Evolutionary conservation across 2,888 invertebrate genomes (phyloP).

Genomic region (Papilio elwesi): DNA sequence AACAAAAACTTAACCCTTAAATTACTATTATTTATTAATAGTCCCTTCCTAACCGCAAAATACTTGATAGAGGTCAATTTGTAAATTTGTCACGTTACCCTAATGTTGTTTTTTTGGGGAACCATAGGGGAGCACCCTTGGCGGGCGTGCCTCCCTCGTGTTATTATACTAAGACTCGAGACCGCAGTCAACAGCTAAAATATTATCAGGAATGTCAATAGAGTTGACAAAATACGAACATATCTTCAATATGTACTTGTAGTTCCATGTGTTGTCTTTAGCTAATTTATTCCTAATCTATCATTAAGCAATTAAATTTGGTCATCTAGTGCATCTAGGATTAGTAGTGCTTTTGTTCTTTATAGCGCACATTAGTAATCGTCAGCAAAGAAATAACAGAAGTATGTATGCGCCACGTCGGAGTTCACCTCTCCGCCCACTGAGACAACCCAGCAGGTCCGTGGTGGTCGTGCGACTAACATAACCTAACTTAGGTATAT

Average conservation of each 20-base stretch:
- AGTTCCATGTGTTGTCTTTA: too few relatives aligned
- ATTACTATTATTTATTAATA: neutral
- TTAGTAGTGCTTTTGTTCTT: too few relatives aligned
- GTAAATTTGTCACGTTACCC: conserved; percentile 37
- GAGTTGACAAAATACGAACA: neutral
- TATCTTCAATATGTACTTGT: neutral
- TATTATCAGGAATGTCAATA: neutral
- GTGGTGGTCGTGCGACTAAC: too few relatives aligned
- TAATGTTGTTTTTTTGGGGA: conserved; percentile 24
- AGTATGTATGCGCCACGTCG: too few relatives aligned
- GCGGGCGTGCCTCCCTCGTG: conserved; percentile 1
- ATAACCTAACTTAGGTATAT: too few relatives aligned
- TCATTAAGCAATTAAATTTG: too few relatives aligned
- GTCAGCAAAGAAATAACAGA: too few relatives aligned
- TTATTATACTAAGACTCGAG: conserved; percentile 14
- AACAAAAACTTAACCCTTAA: neutral
- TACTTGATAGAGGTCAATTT: conserved; percentile 32
- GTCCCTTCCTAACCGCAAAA: conserved; percentile 6
- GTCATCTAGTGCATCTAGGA: too few relatives aligned
- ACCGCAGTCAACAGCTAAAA: conserved; percentile 8
- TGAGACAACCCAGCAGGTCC: too few relatives aligned
- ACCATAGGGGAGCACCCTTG: conserved; percentile 28
- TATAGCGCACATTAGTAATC: too few relatives aligned
- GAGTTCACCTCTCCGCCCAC: too few relatives aligned
- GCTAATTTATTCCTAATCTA: too few relatives aligned